These are phyloP conservation scores for Loripinus fragilis DNA, from an alignment of 2,888 invertebrate genomes.

Conservation along the genomic window DNA sequence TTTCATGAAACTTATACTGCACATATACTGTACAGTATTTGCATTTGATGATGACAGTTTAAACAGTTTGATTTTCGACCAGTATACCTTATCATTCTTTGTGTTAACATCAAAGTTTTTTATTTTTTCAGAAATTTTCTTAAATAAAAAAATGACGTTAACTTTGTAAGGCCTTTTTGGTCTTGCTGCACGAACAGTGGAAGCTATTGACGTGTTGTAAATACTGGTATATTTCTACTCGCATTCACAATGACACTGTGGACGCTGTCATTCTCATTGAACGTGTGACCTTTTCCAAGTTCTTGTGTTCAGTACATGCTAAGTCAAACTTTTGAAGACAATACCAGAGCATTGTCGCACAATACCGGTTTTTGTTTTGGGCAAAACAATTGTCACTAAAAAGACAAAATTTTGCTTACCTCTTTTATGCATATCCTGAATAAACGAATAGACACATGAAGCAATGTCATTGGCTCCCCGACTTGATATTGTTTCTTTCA, in stretches of 20 bases:
- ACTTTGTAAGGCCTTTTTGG: slow-evolving; percentile 22
- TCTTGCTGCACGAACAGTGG: too few relatives aligned
- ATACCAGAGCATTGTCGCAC: slow-evolving; percentile 28
- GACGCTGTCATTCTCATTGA: slow-evolving; percentile 25
- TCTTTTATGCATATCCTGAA: not conserved
- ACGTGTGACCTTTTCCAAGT: slow-evolving; percentile 30
- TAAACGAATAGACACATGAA: slow-evolving; percentile 26
- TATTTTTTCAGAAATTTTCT: not conserved
- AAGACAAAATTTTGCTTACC: slow-evolving; percentile 25
- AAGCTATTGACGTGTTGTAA: slow-evolving; percentile 29
- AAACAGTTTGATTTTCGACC: slow-evolving; percentile 1
- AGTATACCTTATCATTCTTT: slow-evolving; percentile 19
- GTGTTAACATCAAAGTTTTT: slow-evolving; percentile 23
- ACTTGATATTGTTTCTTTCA: not conserved
- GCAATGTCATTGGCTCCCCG: slow-evolving; percentile 24
- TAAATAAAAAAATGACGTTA: slow-evolving; percentile 8
- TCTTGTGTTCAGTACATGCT: not conserved
- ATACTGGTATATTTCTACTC: slow-evolving; percentile 14
- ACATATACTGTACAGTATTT: not conserved
- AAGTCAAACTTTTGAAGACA: slow-evolving; percentile 13
- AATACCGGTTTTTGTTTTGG: slow-evolving; percentile 23
- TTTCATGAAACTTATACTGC: too few relatives aligned
- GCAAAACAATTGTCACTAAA: slow-evolving; percentile 21
- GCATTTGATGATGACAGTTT: not conserved
- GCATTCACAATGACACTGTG: slow-evolving; percentile 26